A percentile compares a stretch with the other conserved stretches of the same genome.
Evolutionary conservation across 1,140 invertebrate genomes (phyloP).

Genomic region (Cepaea nemoralis): DNA sequence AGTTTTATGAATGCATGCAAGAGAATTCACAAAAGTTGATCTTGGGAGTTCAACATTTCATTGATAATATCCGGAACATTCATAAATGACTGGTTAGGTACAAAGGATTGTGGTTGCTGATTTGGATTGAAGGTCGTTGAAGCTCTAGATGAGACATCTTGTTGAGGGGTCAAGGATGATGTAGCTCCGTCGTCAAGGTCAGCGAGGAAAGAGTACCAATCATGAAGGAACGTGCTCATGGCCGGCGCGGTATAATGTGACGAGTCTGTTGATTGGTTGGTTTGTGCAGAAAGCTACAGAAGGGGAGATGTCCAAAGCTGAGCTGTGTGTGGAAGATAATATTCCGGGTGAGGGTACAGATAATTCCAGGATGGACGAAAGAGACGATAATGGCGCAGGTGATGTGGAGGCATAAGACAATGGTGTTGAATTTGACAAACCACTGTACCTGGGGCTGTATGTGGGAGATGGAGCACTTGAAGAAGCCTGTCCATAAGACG

Average conservation of each 20-base stretch:
- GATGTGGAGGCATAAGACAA: slow-evolving; percentile 8
- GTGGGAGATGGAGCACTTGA: not conserved
- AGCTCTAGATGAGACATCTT: slow-evolving; percentile 22
- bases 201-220: slow-evolving; percentile 43
- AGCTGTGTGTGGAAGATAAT: not conserved
- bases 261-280: not conserved
- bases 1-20: too few species aligned
- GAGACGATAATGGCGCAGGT: slow-evolving; percentile 5
- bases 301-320: not conserved
- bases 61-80: slow-evolving; percentile 22
- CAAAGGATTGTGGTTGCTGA: not conserved
- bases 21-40: slow-evolving; percentile 9
- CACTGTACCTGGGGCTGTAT: not conserved
- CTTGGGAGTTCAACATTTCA: not conserved
- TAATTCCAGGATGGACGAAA: slow-evolving; percentile 15
- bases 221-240: slow-evolving; percentile 35
- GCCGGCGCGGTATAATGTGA: not conserved
- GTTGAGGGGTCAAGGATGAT: slow-evolving; percentile 1
- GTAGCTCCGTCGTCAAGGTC: slow-evolving; percentile 29
- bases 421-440: not conserved
- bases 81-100: slow-evolving; percentile 1
- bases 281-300: not conserved
- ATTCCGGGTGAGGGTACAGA: not conserved
- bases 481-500: not conserved
- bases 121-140: slow-evolving; percentile 2